Conservation (phyloP, 1,140 invertebrate species). For the Dufourea novaeangliae region DNA sequence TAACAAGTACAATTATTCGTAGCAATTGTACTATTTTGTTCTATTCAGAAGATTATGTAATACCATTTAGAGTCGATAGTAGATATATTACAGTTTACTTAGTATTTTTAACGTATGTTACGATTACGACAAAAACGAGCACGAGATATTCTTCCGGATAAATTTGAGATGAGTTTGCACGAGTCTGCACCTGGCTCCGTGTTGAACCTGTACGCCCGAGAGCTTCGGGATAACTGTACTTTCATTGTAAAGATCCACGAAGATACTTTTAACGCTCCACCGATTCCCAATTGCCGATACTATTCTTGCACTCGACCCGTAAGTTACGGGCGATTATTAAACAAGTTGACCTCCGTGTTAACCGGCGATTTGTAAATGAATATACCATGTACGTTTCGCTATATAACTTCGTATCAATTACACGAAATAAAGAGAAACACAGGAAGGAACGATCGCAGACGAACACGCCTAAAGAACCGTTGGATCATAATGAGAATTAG, state of each 20-base stretch:
- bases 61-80: too few relatives aligned
- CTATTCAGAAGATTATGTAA: too few relatives aligned
- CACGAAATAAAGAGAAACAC: neutral
- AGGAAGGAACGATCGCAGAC: neutral
- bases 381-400: slow-evolving; percentile 41
- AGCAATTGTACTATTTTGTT: too few relatives aligned
- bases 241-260: slow-evolving; percentile 49
- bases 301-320: slow-evolving; percentile 22
- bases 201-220: slow-evolving; percentile 15
- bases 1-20: too few relatives aligned
- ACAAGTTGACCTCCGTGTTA: slow-evolving; percentile 36
- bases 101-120: neutral
- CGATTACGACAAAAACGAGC: neutral
- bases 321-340: slow-evolving; percentile 49
- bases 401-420: slow-evolving; percentile 13
- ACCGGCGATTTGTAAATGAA: slow-evolving; percentile 50
- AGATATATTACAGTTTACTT: neutral
- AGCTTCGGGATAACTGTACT: slow-evolving; percentile 60
- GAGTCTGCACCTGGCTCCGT: slow-evolving; percentile 34
- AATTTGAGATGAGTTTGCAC: slow-evolving; percentile 15
- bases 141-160: slow-evolving; percentile 15
- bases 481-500: neutral
- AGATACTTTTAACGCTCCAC: slow-evolving; percentile 65
- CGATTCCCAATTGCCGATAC: slow-evolving; percentile 53
- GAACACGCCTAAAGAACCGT: neutral